phyloP scores from a whole-genome alignment of 1,140 invertebrate genomes.

The Drosophila hydei region DNA sequence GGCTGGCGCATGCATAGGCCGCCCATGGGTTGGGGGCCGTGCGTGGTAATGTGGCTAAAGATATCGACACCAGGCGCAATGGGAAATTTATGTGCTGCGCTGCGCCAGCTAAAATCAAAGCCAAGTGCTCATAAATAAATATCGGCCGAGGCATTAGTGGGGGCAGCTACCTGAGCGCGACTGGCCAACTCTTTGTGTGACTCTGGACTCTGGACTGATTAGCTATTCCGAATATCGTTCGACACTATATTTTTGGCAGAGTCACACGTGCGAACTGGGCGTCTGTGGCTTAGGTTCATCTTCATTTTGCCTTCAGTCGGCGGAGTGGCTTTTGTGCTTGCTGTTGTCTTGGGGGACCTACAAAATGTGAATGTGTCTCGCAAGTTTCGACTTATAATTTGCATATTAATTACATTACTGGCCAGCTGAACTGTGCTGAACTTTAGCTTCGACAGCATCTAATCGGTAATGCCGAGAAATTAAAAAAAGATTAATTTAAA shows the following conservation, averaged over 20 bases:
- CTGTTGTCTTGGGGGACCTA: constrained; percentile 31
- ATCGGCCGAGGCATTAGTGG: constrained; percentile 61
- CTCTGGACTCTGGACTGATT: constrained; percentile 57
- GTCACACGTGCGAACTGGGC: constrained; percentile 48
- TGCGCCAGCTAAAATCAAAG: constrained; percentile 69
- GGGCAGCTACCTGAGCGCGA: constrained; percentile 34
- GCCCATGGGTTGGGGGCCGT: constrained; percentile 47
- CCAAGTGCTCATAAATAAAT: constrained; percentile 76
- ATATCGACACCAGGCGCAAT: constrained; percentile 12
- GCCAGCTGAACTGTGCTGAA: constrained; percentile 73
- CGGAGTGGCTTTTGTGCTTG: constrained; percentile 2
- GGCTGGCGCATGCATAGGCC: constrained; percentile 24
- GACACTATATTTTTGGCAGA: constrained; percentile 19
- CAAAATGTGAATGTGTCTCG: constrained; percentile 64
- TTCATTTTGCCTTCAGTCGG: constrained; percentile 3
- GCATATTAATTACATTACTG: constrained; percentile 80
- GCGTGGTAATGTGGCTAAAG: constrained; percentile 46
- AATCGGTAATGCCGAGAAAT: constrained; percentile 81
- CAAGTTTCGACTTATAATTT: constrained; percentile 63
- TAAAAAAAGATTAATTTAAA: constrained; percentile 83
- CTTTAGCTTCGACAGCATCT: constrained; percentile 77
- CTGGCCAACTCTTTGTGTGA: background rate
- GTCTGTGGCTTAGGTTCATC: constrained; percentile 12
- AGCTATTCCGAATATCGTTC: constrained; percentile 60
- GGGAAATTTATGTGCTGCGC: constrained; percentile 56